phyloP scores from a whole-genome alignment of 1,140 invertebrate species.

The Adelges cooleyi region DNA sequence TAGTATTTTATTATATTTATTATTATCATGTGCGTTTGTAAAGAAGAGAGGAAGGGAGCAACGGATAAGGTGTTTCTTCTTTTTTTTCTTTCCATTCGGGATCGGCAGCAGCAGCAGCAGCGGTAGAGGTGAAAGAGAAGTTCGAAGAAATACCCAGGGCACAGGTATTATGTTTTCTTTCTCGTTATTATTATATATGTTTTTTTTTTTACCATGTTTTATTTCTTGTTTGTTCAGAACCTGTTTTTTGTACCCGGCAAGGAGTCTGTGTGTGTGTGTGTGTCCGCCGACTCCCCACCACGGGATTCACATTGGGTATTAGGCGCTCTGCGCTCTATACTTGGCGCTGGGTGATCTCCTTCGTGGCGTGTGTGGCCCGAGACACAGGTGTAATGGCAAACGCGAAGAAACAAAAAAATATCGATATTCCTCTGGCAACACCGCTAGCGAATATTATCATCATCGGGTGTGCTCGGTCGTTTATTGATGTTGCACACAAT shows the following conservation, averaged over 20 bases:
- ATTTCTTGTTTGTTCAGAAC: conserved; percentile 29
- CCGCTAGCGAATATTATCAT: no score
- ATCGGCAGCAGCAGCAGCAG: neutral
- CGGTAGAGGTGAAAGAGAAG: conserved; percentile 23
- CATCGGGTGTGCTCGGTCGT: no score
- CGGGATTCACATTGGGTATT: neutral
- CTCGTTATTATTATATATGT: conserved; percentile 23
- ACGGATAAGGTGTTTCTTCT: conserved; percentile 21
- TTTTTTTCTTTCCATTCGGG: conserved; percentile 2
- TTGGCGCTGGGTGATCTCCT: no score
- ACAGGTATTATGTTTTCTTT: conserved; percentile 24
- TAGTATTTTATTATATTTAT: conserved; percentile 14
- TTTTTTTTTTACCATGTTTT: conserved; percentile 22
- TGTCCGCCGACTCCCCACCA: neutral
- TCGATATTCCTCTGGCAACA: neutral
- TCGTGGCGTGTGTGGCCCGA: conserved; percentile 4
- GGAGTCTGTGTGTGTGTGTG: conserved; percentile 2
- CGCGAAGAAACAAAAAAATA: conserved; percentile 4
- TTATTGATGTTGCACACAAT: no score
- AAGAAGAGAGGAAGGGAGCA: neutral
- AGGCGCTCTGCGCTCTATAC: no score
- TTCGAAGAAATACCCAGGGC: conserved; percentile 23
- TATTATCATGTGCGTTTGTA: neutral
- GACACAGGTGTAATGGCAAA: conserved; percentile 26
- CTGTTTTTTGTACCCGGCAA: conserved; percentile 16